Evolutionary conservation across 2,113 vertebrate species (phyloP), one percentile per base, ranked within the genome.

Genomic region (Cyprinodon variegatus): DNA sequence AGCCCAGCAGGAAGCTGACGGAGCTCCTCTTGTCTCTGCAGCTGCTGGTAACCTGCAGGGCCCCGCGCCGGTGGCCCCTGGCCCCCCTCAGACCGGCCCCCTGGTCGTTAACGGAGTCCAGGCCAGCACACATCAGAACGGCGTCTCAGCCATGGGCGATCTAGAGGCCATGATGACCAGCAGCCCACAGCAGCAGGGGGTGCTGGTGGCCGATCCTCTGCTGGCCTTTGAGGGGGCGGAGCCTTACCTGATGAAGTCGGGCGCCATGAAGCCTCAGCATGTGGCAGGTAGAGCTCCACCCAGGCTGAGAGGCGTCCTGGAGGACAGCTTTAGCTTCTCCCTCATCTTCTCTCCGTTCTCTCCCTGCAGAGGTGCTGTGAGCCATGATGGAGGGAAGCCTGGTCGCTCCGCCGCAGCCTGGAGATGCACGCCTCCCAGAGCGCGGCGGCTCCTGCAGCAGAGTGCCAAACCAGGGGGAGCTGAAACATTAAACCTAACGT

Each of bases 231-330:
- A 96, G 0, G 96, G 95, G 59, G 95, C 94, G 78, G 96, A 97
- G 79, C 92, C 96, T 11, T 98, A 97, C 91, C 94, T 97, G 86
- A 98, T 96, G 94, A 95, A 94, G 65, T 92, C 96, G 0, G 95
- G 96, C 80, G 93, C 96, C 6, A 96, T 98, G 89, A 94, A 97
- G 76, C 94, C 97, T 0, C 94, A 95, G 71, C 98, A 97, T 84
- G 95, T 98, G 40, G 96, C 98, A 96, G 98, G 98, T 99, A 86
- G 3, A 15, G 6, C 43, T 45, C 43, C 43, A 45, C 0, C 43
- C 43, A 7, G 43, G 43, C 43, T 45, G 6, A 11, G 6, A 11
- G 43, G 9, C 43, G 11, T 11, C 43, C 9, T 29, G 0, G 22
- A 36, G 5, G 11, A 3, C 60, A 38, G 4, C 60, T 61, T 29